phyloP scores from a whole-genome alignment of 64 coral and sea anemone genomes.

The Dendrophyllia cribrosa region DNA sequence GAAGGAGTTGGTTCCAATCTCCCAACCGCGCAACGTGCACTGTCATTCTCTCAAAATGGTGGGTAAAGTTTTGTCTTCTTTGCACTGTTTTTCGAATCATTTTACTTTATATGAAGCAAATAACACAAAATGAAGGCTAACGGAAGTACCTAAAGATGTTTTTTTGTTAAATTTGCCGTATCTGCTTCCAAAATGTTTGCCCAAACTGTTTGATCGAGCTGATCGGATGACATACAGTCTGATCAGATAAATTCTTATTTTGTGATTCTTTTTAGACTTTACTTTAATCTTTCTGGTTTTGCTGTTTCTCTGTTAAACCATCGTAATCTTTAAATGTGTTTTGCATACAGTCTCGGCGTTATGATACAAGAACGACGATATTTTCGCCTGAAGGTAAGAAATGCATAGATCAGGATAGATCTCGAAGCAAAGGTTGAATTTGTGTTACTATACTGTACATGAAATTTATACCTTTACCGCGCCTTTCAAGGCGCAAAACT shows the following conservation, averaged over 20 bases:
- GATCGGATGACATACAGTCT: too few species aligned
- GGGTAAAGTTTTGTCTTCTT: constrained; percentile 54
- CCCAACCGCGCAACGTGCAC: constrained; percentile 74
- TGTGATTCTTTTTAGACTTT: background rate
- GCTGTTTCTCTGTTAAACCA: background rate
- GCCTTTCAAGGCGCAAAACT: too few species aligned
- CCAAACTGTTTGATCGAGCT: background rate
- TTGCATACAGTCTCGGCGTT: constrained; percentile 82
- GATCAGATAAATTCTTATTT: too few species aligned
- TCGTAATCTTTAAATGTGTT: background rate
- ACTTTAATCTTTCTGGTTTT: background rate
- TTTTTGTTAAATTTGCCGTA: background rate
- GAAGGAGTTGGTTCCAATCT: constrained; percentile 25
- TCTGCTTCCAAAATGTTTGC: background rate
- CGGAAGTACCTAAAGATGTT: background rate
- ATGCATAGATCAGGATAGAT: too few species aligned
- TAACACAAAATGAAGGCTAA: background rate
- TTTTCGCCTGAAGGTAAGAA: constrained; percentile 98
- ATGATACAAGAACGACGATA: constrained; percentile 98
- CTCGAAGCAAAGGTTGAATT: too few species aligned
- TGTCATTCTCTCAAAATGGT: constrained; percentile 97
- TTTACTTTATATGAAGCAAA: background rate
- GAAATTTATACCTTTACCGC: too few species aligned
- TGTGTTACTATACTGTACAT: too few species aligned
- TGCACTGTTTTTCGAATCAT: background rate